These are phyloP conservation scores for Latrodectus geometricus DNA, from an alignment of 1,140 invertebrate species.

Conservation along the genomic window DNA sequence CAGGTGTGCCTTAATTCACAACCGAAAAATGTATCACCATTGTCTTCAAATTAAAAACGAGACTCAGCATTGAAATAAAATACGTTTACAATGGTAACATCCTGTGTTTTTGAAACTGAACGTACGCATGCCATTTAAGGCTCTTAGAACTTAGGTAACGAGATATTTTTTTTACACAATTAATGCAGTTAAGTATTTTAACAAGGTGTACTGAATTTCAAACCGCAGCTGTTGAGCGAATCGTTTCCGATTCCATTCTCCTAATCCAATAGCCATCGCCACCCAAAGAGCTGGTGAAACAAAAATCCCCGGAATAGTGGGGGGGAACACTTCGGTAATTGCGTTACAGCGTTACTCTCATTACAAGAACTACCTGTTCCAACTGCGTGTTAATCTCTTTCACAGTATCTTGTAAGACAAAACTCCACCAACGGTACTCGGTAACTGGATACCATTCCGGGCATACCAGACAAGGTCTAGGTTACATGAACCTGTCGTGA, in stretches of 20 bases:
- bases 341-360: not conserved
- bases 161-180: not conserved
- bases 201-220: not conserved
- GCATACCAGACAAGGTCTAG: not conserved
- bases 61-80: not conserved
- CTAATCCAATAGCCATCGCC: not conserved
- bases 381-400: not conserved
- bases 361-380: not conserved
- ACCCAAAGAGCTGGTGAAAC: not conserved
- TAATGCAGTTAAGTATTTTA: not conserved
- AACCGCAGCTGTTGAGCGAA: not conserved
- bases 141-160: not conserved
- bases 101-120: not conserved
- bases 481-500: not conserved
- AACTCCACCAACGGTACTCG: not conserved
- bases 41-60: not conserved
- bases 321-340: not conserved
- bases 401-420: not conserved
- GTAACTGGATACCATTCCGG: not conserved
- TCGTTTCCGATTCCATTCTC: not conserved
- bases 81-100: not conserved
- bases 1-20: not conserved
- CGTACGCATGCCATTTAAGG: not conserved
- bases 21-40: not conserved
- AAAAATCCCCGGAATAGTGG: not conserved